phyloP scores from a whole-genome alignment of 2,888 invertebrate genomes.

The Cosmorhoe ocellata region DNA sequence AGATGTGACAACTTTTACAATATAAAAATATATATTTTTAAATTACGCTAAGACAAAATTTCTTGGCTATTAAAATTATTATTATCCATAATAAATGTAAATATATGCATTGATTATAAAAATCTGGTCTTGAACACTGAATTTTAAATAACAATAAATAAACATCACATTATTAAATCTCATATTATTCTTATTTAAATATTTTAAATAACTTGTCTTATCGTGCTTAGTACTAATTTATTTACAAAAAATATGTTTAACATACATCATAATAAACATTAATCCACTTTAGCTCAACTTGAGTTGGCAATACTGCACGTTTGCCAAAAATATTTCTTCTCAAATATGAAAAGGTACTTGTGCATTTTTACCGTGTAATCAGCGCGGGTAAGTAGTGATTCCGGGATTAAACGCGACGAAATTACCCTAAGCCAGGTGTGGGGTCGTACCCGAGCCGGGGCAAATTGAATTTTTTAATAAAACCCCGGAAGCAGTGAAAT shows the following conservation, averaged over 20 bases:
- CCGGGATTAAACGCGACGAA: conserved; percentile 50
- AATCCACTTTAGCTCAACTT: neutral
- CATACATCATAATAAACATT: too few relatives aligned
- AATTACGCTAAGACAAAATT: too few relatives aligned
- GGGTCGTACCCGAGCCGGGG: conserved; percentile 25
- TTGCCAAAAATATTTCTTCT: conserved; percentile 22
- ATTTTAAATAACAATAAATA: too few relatives aligned
- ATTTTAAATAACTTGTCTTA: too few relatives aligned
- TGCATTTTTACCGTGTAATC: conserved; percentile 42
- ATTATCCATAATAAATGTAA: too few relatives aligned
- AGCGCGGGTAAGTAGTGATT: conserved; percentile 48
- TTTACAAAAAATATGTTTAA: too few relatives aligned
- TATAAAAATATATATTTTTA: neutral
- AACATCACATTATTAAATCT: too few relatives aligned
- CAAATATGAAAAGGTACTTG: conserved; percentile 29
- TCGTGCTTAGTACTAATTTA: too few relatives aligned
- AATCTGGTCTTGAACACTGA: too few relatives aligned
- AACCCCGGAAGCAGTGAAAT: conserved; percentile 15
- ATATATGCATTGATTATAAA: too few relatives aligned
- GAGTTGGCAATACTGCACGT: conserved; percentile 1
- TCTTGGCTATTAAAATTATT: too few relatives aligned
- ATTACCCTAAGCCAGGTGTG: conserved; percentile 41
- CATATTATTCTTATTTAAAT: too few relatives aligned
- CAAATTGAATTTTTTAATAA: conserved; percentile 50
- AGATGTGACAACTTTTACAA: neutral